These are phyloP conservation scores for Setipinna tenuifilis DNA, from an alignment of 2,797 vertebrate species.

Conservation along the genomic window DNA sequence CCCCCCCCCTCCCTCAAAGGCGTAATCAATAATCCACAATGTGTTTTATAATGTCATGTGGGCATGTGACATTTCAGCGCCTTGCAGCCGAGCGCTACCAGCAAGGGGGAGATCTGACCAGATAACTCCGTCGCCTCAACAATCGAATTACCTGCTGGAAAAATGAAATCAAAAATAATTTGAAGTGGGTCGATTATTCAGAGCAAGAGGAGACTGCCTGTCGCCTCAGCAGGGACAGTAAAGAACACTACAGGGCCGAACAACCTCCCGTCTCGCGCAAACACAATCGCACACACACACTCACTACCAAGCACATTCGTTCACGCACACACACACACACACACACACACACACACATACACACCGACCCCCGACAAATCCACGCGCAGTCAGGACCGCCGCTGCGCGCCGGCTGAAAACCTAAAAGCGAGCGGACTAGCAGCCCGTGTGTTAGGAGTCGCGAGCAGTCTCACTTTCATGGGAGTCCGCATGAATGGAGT, in stretches of 20 bases:
- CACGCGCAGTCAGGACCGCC: conserved; percentile 48
- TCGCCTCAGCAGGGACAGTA: conserved; percentile 32
- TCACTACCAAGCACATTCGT: conserved; percentile 30
- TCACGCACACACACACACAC: conserved; percentile 38
- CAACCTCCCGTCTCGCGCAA: conserved; percentile 36
- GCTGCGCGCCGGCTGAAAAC: conserved; percentile 46
- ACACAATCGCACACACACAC: conserved; percentile 39
- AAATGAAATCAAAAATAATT: conserved; percentile 11
- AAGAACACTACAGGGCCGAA: conserved; percentile 45
- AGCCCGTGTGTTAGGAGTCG: conserved; percentile 26
- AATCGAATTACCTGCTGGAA: not conserved
- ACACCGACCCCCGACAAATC: conserved; percentile 42
- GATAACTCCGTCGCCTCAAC: conserved; percentile 16
- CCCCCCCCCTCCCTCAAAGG: not conserved
- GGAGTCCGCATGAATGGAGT: conserved; percentile 14
- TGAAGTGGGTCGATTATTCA: conserved; percentile 16
- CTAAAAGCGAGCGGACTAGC: conserved; percentile 30
- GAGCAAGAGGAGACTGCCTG: not conserved
- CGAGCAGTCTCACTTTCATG: not conserved
- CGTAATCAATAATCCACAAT: conserved; percentile 19
- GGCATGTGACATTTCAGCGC: conserved; percentile 17
- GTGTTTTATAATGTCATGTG: conserved; percentile 21
- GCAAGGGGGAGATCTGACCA: not conserved
- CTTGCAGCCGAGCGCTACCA: not conserved
- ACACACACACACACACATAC: conserved; percentile 44